Conservation (phyloP, 2,113 vertebrate genomes). For the Puntigrus tetrazona region DNA sequence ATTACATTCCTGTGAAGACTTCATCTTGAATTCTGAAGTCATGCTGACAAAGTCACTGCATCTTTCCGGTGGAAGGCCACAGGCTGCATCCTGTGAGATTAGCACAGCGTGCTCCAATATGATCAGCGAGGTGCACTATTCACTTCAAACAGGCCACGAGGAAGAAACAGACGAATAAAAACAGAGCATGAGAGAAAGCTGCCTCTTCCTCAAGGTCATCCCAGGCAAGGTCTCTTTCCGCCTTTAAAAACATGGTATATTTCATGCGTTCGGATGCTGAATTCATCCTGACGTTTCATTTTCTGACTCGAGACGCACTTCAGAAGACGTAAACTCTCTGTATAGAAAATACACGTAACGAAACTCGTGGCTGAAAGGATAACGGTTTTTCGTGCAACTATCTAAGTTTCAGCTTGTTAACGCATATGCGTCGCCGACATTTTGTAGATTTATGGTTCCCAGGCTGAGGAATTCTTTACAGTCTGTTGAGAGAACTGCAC, state of each 20-base stretch:
- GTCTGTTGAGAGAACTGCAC: not conserved
- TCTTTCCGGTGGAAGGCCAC: not conserved
- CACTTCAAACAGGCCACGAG: slow-evolving; percentile 34
- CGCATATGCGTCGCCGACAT: not conserved
- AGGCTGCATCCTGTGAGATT: slow-evolving; percentile 38
- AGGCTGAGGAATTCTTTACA: not conserved
- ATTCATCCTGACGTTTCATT: not conserved
- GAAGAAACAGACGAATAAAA: not conserved
- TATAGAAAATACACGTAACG: slow-evolving; percentile 6
- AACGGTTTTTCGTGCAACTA: slow-evolving; percentile 9
- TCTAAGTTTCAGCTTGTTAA: slow-evolving; percentile 21
- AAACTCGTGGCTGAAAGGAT: not conserved
- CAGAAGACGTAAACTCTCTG: slow-evolving; percentile 9
- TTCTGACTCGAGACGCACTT: not conserved
- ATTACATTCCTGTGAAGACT: slow-evolving; percentile 28
- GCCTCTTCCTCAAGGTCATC: slow-evolving; percentile 21
- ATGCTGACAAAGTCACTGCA: slow-evolving; percentile 14
- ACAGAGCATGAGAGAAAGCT: not conserved
- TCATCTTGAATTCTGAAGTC: slow-evolving; percentile 10
- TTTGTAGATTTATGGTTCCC: not conserved
- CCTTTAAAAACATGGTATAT: not conserved
- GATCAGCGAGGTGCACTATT: slow-evolving; percentile 2
- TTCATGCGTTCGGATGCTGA: not conserved
- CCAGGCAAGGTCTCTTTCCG: not conserved
- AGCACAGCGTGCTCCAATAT: not conserved